Evolutionary conservation across 2,888 invertebrate genomes (phyloP).

Genomic region (Clostera curtula): DNA sequence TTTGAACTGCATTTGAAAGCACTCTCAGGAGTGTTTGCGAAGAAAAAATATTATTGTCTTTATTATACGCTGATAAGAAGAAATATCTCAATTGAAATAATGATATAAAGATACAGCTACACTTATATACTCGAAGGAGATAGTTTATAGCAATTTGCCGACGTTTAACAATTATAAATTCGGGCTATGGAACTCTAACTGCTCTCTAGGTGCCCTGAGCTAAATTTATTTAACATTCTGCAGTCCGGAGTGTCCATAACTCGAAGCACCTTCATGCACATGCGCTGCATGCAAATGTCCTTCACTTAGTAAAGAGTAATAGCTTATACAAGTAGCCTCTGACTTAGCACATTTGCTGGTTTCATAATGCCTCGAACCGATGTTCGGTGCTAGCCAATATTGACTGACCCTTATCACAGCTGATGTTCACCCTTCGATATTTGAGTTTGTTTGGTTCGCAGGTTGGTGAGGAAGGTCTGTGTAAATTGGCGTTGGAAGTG

Average conservation of each 20-base stretch:
- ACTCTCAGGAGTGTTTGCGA: no score
- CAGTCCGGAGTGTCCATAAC: constrained; percentile 15
- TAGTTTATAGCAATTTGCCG: constrained; percentile 16
- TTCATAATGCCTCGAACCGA: constrained; percentile 48
- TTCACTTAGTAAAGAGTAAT: constrained; percentile 54
- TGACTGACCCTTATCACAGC: constrained; percentile 23
- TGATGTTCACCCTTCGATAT: constrained; percentile 10
- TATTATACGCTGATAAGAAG: no score
- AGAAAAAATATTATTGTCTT: no score
- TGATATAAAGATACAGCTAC: no score
- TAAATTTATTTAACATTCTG: constrained; percentile 19
- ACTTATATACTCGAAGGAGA: no score
- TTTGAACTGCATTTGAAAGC: no score
- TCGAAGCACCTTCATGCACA: constrained; percentile 15
- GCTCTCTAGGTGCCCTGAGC: constrained; percentile 6
- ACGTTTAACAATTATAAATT: constrained; percentile 23
- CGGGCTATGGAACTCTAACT: constrained; percentile 12
- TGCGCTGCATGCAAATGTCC: constrained; percentile 43
- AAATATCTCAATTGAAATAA: no score
- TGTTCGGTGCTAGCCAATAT: constrained; percentile 34
- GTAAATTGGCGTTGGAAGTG: constrained; percentile 24
- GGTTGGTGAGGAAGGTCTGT: constrained; percentile 25
- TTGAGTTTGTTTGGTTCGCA: constrained; percentile 6
- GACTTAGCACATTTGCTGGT: constrained; percentile 56
- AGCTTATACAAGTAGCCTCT: constrained; percentile 54